Evolutionary conservation across 1,140 invertebrate genomes (phyloP), one percentile per base, ranked within the genome.

Genomic region (Octopus sinensis): DNA sequence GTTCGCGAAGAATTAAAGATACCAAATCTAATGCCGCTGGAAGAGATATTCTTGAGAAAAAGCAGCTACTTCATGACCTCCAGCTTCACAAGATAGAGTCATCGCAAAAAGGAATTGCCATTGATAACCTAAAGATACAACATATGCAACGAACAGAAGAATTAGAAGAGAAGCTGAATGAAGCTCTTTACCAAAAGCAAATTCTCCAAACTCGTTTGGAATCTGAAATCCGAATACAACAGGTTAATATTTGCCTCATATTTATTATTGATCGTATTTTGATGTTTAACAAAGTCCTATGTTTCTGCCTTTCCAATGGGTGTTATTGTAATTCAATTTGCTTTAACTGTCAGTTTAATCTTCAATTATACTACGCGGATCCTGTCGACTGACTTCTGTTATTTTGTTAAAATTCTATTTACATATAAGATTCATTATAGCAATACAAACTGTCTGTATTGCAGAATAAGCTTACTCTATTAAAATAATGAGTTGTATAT

Each of bases 11-110:
- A 6, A 76, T 83, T 10, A 84, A 80, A 81, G 84, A 85, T 30
- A 86, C 84, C 79, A 86, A 85, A 79, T 82, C 84, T 68, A 86
- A 87, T 79, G 86, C 88, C 23, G 88, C 87, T 5, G 85, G 84
- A 82, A 87, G 88, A 68, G 76, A 88, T 4, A 88, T 89, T 78
- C 30, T 73, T 10, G 88, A 91, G 83, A 83, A 86, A 79, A 91
- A 91, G 84, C 90, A 91, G 80, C 83, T 91, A 13, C 53, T 87
- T 17, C 91, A 91, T 84, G 90, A 91, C 83, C 78, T 91, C 53
- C 90, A 91, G 80, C 81, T 91, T 17, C 75, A 90, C n/a, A 89
- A 89, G 84, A 91, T 91, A 75, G 90, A 91, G 84, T 79, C 90
- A n/a, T 90, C 88, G 12, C 90, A 91, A 75, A 91, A 90, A 81